Conservation (phyloP, 2,113 vertebrate species). For the Carassius gibelio region DNA sequence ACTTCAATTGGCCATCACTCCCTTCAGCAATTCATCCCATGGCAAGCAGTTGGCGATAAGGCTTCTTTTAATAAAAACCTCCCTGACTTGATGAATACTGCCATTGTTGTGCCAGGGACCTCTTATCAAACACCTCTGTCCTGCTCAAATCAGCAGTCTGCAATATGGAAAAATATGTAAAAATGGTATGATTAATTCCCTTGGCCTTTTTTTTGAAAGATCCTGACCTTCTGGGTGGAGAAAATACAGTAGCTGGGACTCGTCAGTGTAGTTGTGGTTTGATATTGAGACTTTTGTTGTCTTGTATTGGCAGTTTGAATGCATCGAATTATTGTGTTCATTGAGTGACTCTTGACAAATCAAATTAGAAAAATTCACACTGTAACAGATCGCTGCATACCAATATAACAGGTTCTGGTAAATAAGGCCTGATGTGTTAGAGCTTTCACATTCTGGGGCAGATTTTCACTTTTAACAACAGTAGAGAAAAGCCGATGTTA, state of each 20-base stretch:
- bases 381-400: not conserved
- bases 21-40: too few relatives aligned
- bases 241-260: slow-evolving; percentile 20
- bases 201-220: slow-evolving; percentile 51
- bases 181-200: slow-evolving; percentile 70
- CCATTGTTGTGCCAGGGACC: slow-evolving; percentile 70
- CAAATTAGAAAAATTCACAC: slow-evolving; percentile 3
- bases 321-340: slow-evolving; percentile 1
- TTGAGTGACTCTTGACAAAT: slow-evolving; percentile 3
- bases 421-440: not conserved
- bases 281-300: not conserved
- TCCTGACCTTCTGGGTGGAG: slow-evolving; percentile 32
- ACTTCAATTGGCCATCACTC: slow-evolving; percentile 65
- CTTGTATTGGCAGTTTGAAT: slow-evolving; percentile 16
- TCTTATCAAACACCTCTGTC: slow-evolving; percentile 72
- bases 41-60: slow-evolving; percentile 65
- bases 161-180: slow-evolving; percentile 79
- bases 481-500: not conserved
- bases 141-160: slow-evolving; percentile 69
- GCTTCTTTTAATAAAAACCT: slow-evolving; percentile 75
- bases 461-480: not conserved
- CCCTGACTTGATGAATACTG: slow-evolving; percentile 73
- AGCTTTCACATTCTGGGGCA: not conserved
- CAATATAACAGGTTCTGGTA: not conserved
- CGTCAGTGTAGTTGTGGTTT: not conserved